Conservation (phyloP, 2,888 invertebrate genomes). For the Microctonus hyperodae region DNA sequence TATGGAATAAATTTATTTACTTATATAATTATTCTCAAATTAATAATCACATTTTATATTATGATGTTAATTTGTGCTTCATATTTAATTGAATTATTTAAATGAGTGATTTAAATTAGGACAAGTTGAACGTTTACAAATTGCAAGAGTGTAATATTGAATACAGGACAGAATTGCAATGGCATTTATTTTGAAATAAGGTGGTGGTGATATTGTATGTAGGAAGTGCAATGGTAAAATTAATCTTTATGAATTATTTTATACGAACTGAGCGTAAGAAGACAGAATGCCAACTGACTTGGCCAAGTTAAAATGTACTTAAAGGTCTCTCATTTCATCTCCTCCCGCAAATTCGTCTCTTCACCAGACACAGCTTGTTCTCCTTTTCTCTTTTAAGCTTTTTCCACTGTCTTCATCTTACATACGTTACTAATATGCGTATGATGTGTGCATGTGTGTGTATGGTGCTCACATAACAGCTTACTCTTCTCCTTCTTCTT, state of each 20-base stretch:
- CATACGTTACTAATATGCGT: constrained; percentile 25
- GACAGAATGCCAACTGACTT: constrained; percentile 61
- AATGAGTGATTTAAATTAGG: constrained; percentile 45
- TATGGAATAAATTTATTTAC: constrained; percentile 11
- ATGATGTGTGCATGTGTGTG: too few species aligned
- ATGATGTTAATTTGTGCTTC: constrained; percentile 37
- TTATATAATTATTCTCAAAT: too few species aligned
- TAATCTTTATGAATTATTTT: constrained; percentile 41
- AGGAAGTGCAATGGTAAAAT: constrained; percentile 28
- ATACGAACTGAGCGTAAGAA: constrained; percentile 46
- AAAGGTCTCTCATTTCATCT: constrained; percentile 44
- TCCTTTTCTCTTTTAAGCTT: constrained; percentile 26
- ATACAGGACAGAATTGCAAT: constrained; percentile 14
- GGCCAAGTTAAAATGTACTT: constrained; percentile 58
- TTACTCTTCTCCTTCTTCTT: constrained; percentile 23
- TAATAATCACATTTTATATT: constrained; percentile 12
- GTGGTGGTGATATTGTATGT: constrained; percentile 19
- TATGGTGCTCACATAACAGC: too few species aligned
- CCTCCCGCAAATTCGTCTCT: constrained; percentile 35
- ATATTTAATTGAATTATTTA: constrained; percentile 51
- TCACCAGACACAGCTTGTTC: constrained; percentile 38
- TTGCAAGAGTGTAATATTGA: constrained; percentile 3
- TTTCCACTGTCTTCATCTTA: constrained; percentile 34
- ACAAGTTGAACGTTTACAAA: constrained; percentile 28
- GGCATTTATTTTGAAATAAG: constrained; percentile 24